phyloP scores from a whole-genome alignment of 2,888 invertebrate genomes.

The Noctua pronuba region DNA sequence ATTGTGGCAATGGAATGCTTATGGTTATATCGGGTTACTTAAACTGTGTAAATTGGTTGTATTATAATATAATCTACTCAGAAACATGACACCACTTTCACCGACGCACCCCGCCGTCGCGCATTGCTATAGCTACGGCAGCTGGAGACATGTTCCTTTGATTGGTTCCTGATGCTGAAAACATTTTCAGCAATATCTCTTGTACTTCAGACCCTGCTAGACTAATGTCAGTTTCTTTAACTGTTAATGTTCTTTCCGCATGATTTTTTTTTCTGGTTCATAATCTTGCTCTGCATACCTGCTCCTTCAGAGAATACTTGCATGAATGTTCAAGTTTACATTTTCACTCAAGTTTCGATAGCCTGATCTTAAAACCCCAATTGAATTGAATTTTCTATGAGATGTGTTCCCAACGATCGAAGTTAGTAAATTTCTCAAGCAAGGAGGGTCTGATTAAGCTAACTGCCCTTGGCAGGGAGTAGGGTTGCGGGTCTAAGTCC shows the following conservation, averaged over 20 bases:
- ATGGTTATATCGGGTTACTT: background rate
- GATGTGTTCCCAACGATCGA: constrained; percentile 13
- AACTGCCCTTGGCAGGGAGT: constrained; percentile 19
- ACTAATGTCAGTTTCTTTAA: background rate
- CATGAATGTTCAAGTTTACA: constrained; percentile 12
- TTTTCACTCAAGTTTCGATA: constrained; percentile 20
- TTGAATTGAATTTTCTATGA: constrained; percentile 51
- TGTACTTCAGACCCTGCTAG: background rate
- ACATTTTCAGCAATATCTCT: background rate
- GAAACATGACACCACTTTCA: background rate
- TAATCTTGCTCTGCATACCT: background rate
- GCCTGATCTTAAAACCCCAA: constrained; percentile 29
- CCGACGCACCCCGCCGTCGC: background rate
- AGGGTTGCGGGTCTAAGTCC: background rate
- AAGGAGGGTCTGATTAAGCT: constrained; percentile 8
- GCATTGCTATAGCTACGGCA: constrained; percentile 13
- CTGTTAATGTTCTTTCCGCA: background rate
- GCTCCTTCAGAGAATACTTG: background rate
- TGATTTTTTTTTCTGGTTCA: background rate
- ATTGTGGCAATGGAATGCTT: constrained; percentile 16
- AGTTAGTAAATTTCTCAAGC: constrained; percentile 14
- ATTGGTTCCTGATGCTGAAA: constrained; percentile 2
- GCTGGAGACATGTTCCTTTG: background rate
- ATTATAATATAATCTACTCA: background rate
- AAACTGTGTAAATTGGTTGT: constrained; percentile 2